Base-by-base conservation (phyloP, 2,888 invertebrate genomes). In the Heterodera filipjevi region DNA sequence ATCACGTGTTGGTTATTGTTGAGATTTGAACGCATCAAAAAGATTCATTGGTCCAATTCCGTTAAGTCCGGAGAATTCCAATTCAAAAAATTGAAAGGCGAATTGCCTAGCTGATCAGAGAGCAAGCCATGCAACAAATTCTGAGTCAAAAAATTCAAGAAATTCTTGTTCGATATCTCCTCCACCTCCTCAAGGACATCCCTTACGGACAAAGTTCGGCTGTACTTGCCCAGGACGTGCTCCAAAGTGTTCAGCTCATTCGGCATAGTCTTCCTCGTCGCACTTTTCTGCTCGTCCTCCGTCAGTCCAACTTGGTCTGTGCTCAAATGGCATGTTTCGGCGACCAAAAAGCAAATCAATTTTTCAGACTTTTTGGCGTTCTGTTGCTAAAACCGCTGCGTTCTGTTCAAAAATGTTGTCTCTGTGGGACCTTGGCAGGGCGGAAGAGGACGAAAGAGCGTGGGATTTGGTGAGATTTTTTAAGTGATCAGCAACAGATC, bases 371-470 rank as follows among this genome's bases (percentile, higher is more conserved):
- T 44, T 76, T 12, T 76, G 64, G 66, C 66, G 66, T 32, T 76
- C 64, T 16, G 39, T 76, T 27, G 71, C 76, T 8, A 39, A 64
- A 3, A 66, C 39, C 6, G 80, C 77, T 46, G 66, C 53, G 6
- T 81, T 81, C 53, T 81, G 81, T 53, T 39, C 83, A 33, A 82
- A 81, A 71, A 79, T 81, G 66, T 73, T 76, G 19, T 32, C 74
- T 12, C 49, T 77, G 35, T 81, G 82, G 81, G 68, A 78, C n/a
- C 32, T 73, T 5, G 76, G 27, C n/a, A n/a, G 27, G 5, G 59
- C 27, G 59, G 59, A 59, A 5, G 59, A 59, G n/a, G 59, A 59
- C 27, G 59, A 59, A 59, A 59, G 27, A 22, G 59, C 49, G 19
- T 79, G 79, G 79, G 44, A 79, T 27, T n/a, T 77, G 72, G 79